Evolutionary conservation across 2,888 invertebrate species (phyloP).

Genomic region (Ceramica pisi): DNA sequence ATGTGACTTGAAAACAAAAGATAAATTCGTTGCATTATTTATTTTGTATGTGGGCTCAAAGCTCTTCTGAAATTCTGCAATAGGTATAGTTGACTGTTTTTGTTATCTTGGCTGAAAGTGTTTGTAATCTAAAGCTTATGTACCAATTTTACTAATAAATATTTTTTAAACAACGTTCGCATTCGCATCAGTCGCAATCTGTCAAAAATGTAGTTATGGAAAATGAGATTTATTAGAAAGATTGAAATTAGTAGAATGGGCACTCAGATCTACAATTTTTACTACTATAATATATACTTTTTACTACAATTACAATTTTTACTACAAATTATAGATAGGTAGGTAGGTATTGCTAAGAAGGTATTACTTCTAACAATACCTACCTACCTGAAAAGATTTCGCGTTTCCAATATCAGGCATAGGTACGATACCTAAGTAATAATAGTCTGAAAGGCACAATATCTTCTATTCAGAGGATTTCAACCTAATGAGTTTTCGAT

Average conservation of each 20-base stretch:
- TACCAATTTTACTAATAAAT: no score
- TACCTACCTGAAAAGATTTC: background rate
- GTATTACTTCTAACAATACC: background rate
- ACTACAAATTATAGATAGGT: no score
- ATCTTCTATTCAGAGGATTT: background rate
- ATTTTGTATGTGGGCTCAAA: background rate
- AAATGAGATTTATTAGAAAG: no score
- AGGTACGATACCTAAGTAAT: background rate
- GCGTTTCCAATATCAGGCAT: background rate
- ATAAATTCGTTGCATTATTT: conserved; percentile 26
- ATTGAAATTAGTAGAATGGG: no score
- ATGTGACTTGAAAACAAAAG: conserved; percentile 19
- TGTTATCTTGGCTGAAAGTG: background rate
- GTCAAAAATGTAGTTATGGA: no score
- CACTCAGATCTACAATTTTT: no score
- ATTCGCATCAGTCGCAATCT: no score
- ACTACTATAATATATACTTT: no score
- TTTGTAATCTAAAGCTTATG: background rate
- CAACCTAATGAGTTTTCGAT: background rate
- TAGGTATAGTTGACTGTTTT: background rate
- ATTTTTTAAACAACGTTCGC: no score
- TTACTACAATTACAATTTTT: no score
- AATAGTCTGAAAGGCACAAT: background rate
- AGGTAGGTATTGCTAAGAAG: no score
- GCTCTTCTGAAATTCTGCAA: background rate